Evolutionary conservation across 2,888 invertebrate species (phyloP), one percentile per base, ranked within the genome.

Genomic region (Dromius quadrimaculatus): DNA sequence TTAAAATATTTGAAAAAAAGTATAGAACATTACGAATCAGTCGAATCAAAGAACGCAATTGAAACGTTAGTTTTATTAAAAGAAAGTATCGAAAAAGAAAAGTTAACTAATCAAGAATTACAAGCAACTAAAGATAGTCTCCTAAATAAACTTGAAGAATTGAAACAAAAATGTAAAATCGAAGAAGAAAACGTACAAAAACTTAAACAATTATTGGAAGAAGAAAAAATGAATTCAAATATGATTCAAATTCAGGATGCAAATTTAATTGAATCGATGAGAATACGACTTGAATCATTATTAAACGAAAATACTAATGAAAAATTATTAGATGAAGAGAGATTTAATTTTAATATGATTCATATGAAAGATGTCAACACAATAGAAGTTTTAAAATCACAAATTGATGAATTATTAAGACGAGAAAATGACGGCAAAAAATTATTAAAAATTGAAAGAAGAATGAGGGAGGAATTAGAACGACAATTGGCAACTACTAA

Each of bases 361-460:
- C 86, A 89, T 82, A 85, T 87, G 20, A 89, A 90, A 79, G 90
- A 90, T 79, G 86, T 88, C 0, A 85, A 87, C 75, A 86, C 90
- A 79, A 88, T 91, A 73, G 85, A 88, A 76, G 87, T 89, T 66
- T 83, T 91, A 75, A 85, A 89, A 74, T 85, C 87, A 71, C 86
- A 88, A 0, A 79, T 93, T 3, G 89, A 92, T 74, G 85, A 85
- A 0, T 87, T 89, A 0, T 82, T 91, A 78, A 86, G 87, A 45
- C 86, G 86, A 0, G 90, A 92, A 76, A 83, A 87, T 28, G 68
- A 68, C 74, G 81, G 85, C 1, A 84, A 85, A 17, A 84, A 87
- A 1, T 80, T 68, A 6, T 23, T 68, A 11, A 68, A 45, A 34
- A 28, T 83, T 17, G 84, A 87, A 63, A 81, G 82, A 70, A 81